These are phyloP conservation scores for Brachystomella parvula DNA, from an alignment of 1,140 invertebrate genomes.

Conservation along the genomic window DNA sequence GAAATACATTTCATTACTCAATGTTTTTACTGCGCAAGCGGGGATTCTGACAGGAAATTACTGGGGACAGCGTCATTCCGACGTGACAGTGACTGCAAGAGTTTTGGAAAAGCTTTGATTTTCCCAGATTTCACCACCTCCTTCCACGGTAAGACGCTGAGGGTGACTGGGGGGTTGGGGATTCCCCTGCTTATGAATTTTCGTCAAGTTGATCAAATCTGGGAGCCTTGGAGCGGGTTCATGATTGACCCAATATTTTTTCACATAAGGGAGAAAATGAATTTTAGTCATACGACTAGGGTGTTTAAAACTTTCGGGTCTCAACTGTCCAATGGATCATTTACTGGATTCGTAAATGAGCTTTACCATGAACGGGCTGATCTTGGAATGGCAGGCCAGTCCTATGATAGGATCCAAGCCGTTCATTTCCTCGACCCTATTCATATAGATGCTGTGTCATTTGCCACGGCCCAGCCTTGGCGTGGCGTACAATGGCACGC, in stretches of 20 bases:
- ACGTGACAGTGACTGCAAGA: neutral
- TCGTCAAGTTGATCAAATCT: neutral
- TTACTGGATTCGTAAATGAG: conserved; percentile 1
- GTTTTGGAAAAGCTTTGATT: neutral
- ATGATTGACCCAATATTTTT: conserved; percentile 3
- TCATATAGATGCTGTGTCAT: neutral
- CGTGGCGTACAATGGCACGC: neutral
- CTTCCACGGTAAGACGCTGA: neutral
- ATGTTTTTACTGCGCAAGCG: neutral
- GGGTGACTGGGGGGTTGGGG: neutral
- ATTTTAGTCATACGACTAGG: neutral
- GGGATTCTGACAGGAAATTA: neutral
- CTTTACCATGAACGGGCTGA: neutral
- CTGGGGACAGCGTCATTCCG: neutral
- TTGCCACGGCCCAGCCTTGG: neutral
- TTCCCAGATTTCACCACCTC: neutral
- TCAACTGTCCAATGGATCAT: conserved; percentile 1
- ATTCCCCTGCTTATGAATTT: conserved; percentile 4
- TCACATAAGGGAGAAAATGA: neutral
- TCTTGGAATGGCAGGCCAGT: neutral
- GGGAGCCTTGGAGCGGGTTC: neutral
- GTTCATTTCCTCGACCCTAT: neutral
- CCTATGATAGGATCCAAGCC: neutral
- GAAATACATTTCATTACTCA: neutral
- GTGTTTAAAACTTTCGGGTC: conserved; percentile 2